Conservation (phyloP, 2,888 invertebrate species). For the Ashinkailepas kermadecensis region DNA sequence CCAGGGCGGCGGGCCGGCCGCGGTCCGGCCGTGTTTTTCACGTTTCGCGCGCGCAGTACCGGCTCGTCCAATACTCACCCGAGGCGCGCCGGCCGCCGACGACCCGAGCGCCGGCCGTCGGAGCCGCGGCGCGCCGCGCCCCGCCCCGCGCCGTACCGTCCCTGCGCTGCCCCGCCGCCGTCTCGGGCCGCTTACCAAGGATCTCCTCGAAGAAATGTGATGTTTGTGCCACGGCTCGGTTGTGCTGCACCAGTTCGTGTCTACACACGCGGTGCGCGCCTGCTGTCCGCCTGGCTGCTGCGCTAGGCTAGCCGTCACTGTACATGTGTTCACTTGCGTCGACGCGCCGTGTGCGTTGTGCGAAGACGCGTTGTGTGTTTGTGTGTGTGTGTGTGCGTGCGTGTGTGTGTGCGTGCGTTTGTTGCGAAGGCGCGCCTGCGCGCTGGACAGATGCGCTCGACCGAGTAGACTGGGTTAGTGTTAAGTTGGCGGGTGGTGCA, state of each 20-base stretch:
- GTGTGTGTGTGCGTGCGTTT: neutral
- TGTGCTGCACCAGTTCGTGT: neutral
- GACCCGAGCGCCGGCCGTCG: neutral
- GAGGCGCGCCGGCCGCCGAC: neutral
- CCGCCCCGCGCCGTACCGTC: neutral
- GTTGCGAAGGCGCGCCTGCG: too few species aligned
- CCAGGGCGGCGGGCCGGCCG: too few species aligned
- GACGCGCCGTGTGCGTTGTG: too few species aligned
- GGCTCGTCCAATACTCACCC: neutral
- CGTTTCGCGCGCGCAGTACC: too few species aligned
- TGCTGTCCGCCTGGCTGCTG: too few species aligned
- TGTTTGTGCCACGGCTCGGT: constrained; percentile 6
- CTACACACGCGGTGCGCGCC: neutral
- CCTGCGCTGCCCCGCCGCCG: neutral
- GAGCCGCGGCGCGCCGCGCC: neutral
- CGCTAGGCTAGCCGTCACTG: neutral
- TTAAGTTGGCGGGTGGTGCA: neutral
- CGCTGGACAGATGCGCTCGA: too few species aligned
- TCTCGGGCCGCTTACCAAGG: neutral
- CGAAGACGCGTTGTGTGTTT: too few species aligned
- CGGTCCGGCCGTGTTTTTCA: too few species aligned
- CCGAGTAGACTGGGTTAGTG: neutral
- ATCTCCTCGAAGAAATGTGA: constrained; percentile 21
- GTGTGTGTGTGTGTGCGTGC: neutral
- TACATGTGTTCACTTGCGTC: neutral